These are phyloP conservation scores for Coregonus ussuriensis DNA, from an alignment of 2,797 vertebrate genomes.

Conservation along the genomic window DNA sequence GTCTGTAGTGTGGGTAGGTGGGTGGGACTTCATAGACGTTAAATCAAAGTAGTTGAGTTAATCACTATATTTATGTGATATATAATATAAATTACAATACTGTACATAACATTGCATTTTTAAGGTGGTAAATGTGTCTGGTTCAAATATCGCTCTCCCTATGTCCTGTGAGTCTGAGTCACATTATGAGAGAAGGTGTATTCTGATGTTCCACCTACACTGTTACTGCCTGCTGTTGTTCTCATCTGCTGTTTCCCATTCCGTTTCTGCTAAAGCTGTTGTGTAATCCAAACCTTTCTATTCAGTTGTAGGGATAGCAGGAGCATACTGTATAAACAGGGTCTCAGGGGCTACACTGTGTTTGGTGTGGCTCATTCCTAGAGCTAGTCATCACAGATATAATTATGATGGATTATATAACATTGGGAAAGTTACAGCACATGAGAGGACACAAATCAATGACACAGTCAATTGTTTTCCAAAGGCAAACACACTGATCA, in stretches of 20 bases:
- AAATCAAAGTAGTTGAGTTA: not conserved
- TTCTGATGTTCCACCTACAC: constrained; percentile 1
- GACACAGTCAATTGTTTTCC: constrained; percentile 39
- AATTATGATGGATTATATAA: constrained; percentile 22
- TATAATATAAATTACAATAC: not conserved
- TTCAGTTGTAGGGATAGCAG: not conserved
- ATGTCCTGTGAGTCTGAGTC: not conserved
- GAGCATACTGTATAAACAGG: not conserved
- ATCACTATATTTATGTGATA: not conserved
- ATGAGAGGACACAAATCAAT: constrained; percentile 44
- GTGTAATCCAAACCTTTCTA: not conserved
- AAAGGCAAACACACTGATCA: constrained; percentile 35
- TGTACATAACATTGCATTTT: too few relatives aligned
- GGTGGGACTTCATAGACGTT: not conserved
- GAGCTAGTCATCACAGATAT: constrained; percentile 14
- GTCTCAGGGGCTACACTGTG: not conserved
- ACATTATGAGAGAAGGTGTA: not conserved
- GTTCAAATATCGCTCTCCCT: not conserved
- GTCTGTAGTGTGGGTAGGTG: constrained; percentile 8
- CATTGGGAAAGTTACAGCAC: constrained; percentile 17
- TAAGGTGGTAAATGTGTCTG: not conserved
- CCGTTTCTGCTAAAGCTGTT: not conserved
- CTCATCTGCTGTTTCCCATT: not conserved
- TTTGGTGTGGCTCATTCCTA: constrained; percentile 10
- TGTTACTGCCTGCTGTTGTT: not conserved